Evolutionary conservation across 2,797 vertebrate species (phyloP).

Genomic region (Sebastes vulpes): DNA sequence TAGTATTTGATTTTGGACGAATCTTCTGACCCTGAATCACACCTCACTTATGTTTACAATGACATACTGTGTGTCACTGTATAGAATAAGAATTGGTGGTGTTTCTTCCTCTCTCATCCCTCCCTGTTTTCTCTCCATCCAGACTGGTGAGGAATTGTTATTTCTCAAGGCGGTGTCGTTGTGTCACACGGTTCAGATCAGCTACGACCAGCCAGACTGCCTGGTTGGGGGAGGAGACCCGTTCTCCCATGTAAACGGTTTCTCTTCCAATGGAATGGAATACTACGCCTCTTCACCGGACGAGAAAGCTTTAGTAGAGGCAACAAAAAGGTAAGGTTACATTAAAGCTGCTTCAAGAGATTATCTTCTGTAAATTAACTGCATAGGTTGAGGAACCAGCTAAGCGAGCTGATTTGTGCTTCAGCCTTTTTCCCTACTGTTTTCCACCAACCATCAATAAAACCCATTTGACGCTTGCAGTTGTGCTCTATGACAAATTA

Average conservation of each 20-base stretch:
- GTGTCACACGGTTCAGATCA: slow-evolving; percentile 98
- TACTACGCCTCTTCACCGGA: slow-evolving; percentile 98
- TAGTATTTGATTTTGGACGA: no score
- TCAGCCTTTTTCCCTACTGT: background rate
- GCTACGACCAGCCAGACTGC: slow-evolving; percentile 89
- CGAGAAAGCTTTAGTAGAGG: slow-evolving; percentile 97
- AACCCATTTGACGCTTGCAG: background rate
- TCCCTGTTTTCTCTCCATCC: background rate
- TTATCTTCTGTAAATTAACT: background rate
- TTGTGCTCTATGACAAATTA: no score
- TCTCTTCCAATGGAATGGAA: slow-evolving; percentile 88
- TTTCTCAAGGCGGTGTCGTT: slow-evolving; percentile 97
- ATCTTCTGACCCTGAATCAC: background rate
- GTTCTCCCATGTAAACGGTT: slow-evolving; percentile 88
- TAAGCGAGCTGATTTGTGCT: background rate
- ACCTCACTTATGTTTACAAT: background rate
- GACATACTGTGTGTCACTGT: background rate
- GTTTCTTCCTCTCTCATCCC: background rate
- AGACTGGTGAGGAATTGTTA: slow-evolving; percentile 89
- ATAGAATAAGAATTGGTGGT: background rate
- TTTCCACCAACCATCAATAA: background rate
- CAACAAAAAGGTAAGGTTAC: slow-evolving; percentile 89
- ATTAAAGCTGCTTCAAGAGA: background rate
- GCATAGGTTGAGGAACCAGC: background rate
- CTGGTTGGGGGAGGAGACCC: slow-evolving; percentile 79